Evolutionary conservation across 1,140 invertebrate species (phyloP).

Genomic region (Lycorma delicatula): DNA sequence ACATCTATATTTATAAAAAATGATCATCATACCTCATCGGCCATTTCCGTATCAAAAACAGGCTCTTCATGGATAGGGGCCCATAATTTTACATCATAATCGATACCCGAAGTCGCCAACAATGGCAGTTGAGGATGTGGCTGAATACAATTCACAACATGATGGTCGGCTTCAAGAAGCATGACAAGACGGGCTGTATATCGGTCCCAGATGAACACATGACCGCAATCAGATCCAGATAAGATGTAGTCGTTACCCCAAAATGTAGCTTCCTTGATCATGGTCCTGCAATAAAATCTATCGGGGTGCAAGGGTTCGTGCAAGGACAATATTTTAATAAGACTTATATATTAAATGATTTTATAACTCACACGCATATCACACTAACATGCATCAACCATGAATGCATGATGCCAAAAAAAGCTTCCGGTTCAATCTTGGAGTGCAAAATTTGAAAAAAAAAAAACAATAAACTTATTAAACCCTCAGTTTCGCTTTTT

Average conservation of each 20-base stretch:
- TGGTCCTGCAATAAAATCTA: slow-evolving; percentile 63
- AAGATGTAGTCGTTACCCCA: slow-evolving; percentile 77
- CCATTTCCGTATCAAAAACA: slow-evolving; percentile 55
- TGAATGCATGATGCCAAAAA: too few relatives aligned
- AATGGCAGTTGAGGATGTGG: slow-evolving; percentile 76
- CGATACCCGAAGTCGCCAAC: slow-evolving; percentile 80
- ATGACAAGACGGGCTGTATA: slow-evolving; percentile 55
- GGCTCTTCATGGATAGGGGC: slow-evolving; percentile 51
- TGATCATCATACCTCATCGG: slow-evolving; percentile 53
- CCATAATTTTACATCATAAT: slow-evolving; percentile 86
- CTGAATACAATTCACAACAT: slow-evolving; percentile 81
- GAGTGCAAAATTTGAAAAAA: too few relatives aligned
- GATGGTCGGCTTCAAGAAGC: slow-evolving; percentile 72
- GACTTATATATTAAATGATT: too few relatives aligned
- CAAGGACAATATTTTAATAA: too few relatives aligned
- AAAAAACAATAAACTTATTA: too few relatives aligned
- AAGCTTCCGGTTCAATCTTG: too few relatives aligned
- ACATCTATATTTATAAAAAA: too few relatives aligned
- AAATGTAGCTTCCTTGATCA: slow-evolving; percentile 86
- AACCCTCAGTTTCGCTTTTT: too few relatives aligned
- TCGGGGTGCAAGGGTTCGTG: too few relatives aligned
- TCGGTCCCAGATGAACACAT: slow-evolving; percentile 62
- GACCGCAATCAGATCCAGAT: slow-evolving; percentile 81
- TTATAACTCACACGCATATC: too few relatives aligned
- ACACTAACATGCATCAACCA: too few relatives aligned